Percentiles rank a stretch among this genome's conserved stretches.
Conservation (phyloP, 2,797 vertebrate species). For the Pangasius krempfi region DNA sequence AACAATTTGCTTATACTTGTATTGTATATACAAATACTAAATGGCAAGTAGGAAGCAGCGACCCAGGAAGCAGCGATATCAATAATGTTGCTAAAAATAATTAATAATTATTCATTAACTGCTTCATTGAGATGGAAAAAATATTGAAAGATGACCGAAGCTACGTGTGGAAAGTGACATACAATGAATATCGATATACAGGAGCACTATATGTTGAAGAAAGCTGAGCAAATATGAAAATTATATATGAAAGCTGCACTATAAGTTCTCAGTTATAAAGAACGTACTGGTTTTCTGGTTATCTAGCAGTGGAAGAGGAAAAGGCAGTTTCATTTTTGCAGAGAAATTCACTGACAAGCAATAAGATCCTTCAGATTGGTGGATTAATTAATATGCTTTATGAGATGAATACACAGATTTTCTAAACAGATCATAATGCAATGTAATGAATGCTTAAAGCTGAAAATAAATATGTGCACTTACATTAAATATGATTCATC, state of each 20-base stretch:
- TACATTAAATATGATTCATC: slow-evolving; percentile 2
- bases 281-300: background rate
- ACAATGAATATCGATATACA: background rate
- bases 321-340: background rate
- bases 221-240: background rate
- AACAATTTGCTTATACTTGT: background rate
- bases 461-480: slow-evolving; percentile 7
- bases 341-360: background rate
- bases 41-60: slow-evolving; percentile 8
- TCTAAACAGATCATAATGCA: background rate
- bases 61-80: background rate
- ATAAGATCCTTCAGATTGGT: no score
- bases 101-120: background rate
- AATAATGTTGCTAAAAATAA: background rate
- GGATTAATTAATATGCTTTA: background rate
- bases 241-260: background rate
- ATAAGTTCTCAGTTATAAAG: no score
- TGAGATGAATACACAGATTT: background rate
- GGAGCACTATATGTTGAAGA: background rate
- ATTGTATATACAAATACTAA: background rate
- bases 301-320: background rate
- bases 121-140: background rate
- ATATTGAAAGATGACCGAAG: background rate
- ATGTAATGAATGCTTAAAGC: background rate
- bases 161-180: background rate